Percentiles rank a stretch among this genome's conserved stretches.
These are phyloP conservation scores for Lasioglossum albipes DNA, from an alignment of 1,140 invertebrate species.

Conservation along the genomic window DNA sequence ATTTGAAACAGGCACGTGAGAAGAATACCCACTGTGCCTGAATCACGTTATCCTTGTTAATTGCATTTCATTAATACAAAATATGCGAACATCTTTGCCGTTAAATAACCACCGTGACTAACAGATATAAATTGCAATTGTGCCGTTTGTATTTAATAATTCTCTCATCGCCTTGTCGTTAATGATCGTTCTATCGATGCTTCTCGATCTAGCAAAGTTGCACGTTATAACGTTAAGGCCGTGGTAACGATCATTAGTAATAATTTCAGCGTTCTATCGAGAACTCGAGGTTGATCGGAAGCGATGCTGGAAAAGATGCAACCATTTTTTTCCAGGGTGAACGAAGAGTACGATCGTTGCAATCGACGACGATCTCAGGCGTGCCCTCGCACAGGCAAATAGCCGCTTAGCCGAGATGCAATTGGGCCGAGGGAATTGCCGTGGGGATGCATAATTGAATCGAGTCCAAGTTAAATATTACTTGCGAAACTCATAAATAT, in stretches of 20 bases:
- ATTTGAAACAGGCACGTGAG: not conserved
- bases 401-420: conserved; percentile 15
- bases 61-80: not conserved
- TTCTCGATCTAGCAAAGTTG: too few species aligned
- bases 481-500: conserved; percentile 51
- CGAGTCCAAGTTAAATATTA: conserved; percentile 38
- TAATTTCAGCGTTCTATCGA: not conserved
- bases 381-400: conserved; percentile 14
- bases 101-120: not conserved
- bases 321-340: not conserved
- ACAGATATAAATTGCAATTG: not conserved
- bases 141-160: not conserved
- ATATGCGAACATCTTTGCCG: not conserved
- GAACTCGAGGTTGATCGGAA: not conserved
- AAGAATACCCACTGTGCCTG: not conserved
- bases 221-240: too few species aligned
- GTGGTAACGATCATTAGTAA: not conserved
- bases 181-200: not conserved
- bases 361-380: not conserved
- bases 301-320: too few species aligned
- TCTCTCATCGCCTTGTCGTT: not conserved
- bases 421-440: conserved; percentile 40
- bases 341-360: not conserved
- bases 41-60: not conserved
- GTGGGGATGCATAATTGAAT: conserved; percentile 43